Evolutionary conservation across 2,113 vertebrate species (phyloP), one percentile per base, ranked within the genome.

Genomic region (Turnix velox): DNA sequence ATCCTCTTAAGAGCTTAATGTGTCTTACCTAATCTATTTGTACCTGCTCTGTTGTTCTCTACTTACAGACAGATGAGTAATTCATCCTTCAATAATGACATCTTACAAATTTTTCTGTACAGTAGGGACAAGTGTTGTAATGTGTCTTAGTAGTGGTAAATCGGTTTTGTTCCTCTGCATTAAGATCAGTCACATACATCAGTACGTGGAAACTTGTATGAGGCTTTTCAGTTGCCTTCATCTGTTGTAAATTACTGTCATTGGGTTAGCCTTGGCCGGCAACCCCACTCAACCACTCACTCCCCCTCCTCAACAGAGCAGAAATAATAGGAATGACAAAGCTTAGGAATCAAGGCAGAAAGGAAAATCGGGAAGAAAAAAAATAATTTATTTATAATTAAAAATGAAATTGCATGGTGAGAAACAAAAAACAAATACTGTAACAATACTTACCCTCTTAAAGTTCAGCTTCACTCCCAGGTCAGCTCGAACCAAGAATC

Each of bases 31-130:
- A 84, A 66, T 6, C 24, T 37, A 54, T 46, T 78, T 63, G 16
- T 18, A 75, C 30, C 6, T 72, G 4, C 23, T 62, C 25, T 84
- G 46, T 72, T 92, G 8, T 78, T 75, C 15, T 39, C 58, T 63
- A 28, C 58, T 57, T 90, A 49, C 15, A 78, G 66, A 84, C 48
- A 40, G 22, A 24, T 48, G 22, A 92, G 71, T 37, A 74, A 88
- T 90, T 93, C 5, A 37, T 92, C 48, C 43, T 85, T 31, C 87
- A 94, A 74, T 63, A 90, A 84, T 92, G 71, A 61, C 35, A 48
- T 58, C 83, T 96, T 81, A 65, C 67, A 87, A n/a, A 33, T 78
- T 84, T 95, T 95, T 51, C 39, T 81, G 69, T 94, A 80, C 42
- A 75, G 54, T 51, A 4, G 39, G 68, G 58, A 77, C 16, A 79